Base-by-base conservation (phyloP, 2,888 invertebrate genomes). In the Ichneumoninae sp. region DNA sequence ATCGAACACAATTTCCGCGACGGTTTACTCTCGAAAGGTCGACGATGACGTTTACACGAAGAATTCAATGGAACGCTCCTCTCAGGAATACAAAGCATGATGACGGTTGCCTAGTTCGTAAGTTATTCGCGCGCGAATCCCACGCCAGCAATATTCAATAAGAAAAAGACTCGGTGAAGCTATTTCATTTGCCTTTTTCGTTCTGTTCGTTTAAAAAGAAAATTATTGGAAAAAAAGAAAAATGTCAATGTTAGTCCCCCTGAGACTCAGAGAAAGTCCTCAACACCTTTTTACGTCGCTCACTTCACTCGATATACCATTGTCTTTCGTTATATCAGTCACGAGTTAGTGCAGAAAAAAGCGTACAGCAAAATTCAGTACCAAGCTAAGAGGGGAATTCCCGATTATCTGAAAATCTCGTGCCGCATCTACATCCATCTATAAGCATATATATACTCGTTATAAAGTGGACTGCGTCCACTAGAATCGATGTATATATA, bases 11-110 rank as follows among this genome's bases (percentile, higher is more conserved):
- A 63, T 30, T 63, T 63, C 57, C 57, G 60, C 44, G 22, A 75
- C 22, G 36, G 36, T 47, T 80, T n/a, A 26, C n/a, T 73, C 54
- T 54, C 52, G n/a, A 70, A 77, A 81, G 54, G 40, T 76, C 52
- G 57, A 33, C 19, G 50, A 81, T 30, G 73, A 66, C 57, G 44
- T 74, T 74, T 22, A 68, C 33, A 33, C 26, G 68, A 70, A 44
- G 70, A 75, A 30, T 47, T 66, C 13, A n/a, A 33, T 44, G n/a
- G 33, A 66, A 73, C 66, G 77, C 77, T 73, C 33, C 60, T 73
- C 82, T 83, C 73, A 73, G 73, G 73, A 83, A 78, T 77, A 78
- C 52, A 63, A 71, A 82, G 69, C 77, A 70, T 47, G 57, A 70
- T 57, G 57, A 50, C 71, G 71, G 36, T 77, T 57, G 71, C 22